These are phyloP conservation scores for Mus caroli DNA, from an alignment of 2,797 vertebrate genomes.

Conservation along the genomic window DNA sequence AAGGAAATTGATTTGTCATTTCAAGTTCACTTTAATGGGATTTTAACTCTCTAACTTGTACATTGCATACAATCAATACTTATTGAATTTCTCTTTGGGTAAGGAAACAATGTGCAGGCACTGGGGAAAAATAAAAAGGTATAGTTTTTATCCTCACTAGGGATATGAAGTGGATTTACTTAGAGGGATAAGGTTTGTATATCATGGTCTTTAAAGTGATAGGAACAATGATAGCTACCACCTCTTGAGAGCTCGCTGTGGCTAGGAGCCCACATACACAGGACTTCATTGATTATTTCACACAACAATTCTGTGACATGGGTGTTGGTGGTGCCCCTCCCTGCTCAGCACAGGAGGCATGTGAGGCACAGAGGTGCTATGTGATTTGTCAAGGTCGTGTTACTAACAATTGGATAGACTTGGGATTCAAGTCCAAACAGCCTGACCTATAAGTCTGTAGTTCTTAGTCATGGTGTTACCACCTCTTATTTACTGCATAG, in stretches of 20 bases:
- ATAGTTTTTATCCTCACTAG: slow-evolving; percentile 10
- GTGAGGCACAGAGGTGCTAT: background rate
- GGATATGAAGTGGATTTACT: slow-evolving; percentile 23
- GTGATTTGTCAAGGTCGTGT: background rate
- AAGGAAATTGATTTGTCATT: slow-evolving; percentile 74
- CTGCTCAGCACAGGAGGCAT: background rate
- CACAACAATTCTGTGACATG: background rate
- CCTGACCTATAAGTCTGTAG: slow-evolving; percentile 29
- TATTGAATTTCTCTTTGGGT: slow-evolving; percentile 69
- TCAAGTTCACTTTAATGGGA: slow-evolving; percentile 66
- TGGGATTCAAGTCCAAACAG: slow-evolving; percentile 19
- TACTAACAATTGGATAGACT: background rate
- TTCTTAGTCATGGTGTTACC: background rate
- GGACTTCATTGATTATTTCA: slow-evolving; percentile 45
- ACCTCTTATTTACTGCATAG: background rate
- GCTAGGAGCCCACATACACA: background rate
- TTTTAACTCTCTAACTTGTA: slow-evolving; percentile 77
- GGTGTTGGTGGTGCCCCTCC: background rate
- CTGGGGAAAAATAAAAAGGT: slow-evolving; percentile 2
- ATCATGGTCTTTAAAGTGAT: slow-evolving; percentile 35
- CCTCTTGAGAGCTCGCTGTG: slow-evolving; percentile 46
- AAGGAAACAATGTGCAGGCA: slow-evolving; percentile 33
- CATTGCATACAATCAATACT: slow-evolving; percentile 66
- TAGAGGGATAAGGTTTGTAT: background rate
- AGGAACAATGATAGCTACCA: background rate